These are phyloP conservation scores for Anser cygnoides DNA, from an alignment of 2,113 vertebrate species.

Conservation along the genomic window DNA sequence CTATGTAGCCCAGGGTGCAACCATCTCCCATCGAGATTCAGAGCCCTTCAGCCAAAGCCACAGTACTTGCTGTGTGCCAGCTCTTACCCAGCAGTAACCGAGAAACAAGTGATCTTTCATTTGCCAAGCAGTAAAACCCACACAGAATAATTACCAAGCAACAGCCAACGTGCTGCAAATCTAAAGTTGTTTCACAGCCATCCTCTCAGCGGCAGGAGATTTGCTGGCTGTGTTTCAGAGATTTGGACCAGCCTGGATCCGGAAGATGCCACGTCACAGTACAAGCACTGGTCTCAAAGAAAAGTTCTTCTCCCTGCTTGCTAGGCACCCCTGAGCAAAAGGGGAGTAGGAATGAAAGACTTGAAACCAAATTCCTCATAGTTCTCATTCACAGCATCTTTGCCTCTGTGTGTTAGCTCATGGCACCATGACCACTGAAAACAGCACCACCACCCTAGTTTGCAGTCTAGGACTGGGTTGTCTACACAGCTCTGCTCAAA, in stretches of 20 bases:
- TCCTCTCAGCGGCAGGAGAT: background rate
- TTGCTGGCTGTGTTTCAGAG: background rate
- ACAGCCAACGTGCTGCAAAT: slow-evolving; percentile 30
- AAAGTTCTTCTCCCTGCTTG: background rate
- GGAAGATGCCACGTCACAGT: background rate
- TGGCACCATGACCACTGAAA: background rate
- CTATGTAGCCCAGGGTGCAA: background rate
- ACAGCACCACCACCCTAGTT: background rate
- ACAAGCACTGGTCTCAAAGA: background rate
- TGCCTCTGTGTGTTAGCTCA: background rate
- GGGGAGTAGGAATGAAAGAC: background rate
- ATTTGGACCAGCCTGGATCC: background rate
- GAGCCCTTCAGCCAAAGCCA: slow-evolving; percentile 14
- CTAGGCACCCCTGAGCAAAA: background rate
- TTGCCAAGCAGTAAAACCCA: slow-evolving; percentile 46
- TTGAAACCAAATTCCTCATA: background rate
- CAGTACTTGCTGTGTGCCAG: background rate
- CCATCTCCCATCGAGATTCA: background rate
- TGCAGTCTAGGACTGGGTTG: background rate
- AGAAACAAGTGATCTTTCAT: slow-evolving; percentile 34
- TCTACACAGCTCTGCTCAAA: background rate
- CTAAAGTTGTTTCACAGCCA: slow-evolving; percentile 6
- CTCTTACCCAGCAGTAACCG: slow-evolving; percentile 43
- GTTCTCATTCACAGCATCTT: background rate
- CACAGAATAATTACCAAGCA: slow-evolving; percentile 34